A percentile compares a stretch with the other conserved stretches of the same genome.
Evolutionary conservation across 2,797 vertebrate genomes (phyloP).

Genomic region (Acipenser transmontanus): DNA sequence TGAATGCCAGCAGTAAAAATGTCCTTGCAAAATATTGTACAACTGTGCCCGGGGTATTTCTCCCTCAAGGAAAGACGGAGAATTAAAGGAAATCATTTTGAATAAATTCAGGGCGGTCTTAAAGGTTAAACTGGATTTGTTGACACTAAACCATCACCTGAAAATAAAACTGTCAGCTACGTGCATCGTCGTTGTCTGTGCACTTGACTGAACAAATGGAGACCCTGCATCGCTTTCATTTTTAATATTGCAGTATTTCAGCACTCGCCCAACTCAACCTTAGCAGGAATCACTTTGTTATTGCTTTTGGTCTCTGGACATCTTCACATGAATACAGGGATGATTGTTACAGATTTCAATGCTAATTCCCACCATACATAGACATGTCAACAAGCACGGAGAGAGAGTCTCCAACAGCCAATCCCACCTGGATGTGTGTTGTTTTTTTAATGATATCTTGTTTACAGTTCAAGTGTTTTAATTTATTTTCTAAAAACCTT

Average conservation of each 20-base stretch:
- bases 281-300: background rate
- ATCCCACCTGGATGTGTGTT: no score
- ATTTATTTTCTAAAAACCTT: conserved; percentile 21
- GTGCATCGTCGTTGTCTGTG: background rate
- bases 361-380: no score
- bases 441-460: background rate
- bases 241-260: background rate
- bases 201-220: background rate
- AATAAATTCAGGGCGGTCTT: background rate
- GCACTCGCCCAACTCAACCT: background rate
- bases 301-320: no score
- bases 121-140: background rate
- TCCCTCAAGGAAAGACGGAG: background rate
- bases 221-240: background rate
- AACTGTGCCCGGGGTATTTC: no score
- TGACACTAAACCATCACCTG: background rate
- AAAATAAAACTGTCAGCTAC: background rate
- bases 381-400: no score
- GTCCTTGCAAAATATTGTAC: no score
- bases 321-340: no score
- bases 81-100: background rate
- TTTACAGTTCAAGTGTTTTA: background rate
- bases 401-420: no score
- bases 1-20: no score
- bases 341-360: no score